These are phyloP conservation scores for Eurytoma californica DNA, from an alignment of 2,888 invertebrate genomes.

Conservation along the genomic window DNA sequence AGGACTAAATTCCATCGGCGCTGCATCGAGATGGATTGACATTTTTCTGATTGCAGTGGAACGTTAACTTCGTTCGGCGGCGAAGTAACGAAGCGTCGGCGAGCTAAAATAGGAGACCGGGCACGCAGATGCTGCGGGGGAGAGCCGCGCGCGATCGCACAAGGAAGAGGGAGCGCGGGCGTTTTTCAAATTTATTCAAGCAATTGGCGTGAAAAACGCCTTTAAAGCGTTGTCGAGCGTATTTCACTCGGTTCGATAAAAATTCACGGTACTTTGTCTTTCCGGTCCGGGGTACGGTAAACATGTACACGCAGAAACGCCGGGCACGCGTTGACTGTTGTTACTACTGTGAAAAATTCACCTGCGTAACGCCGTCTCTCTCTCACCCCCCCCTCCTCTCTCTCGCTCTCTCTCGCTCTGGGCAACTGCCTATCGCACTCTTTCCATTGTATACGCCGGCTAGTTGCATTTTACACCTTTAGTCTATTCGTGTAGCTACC, in stretches of 20 bases:
- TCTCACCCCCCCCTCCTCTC: too few species aligned
- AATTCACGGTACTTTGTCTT: constrained; percentile 54
- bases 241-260: constrained; percentile 54
- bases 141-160: background rate
- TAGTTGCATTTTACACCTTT: too few species aligned
- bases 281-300: background rate
- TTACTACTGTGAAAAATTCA: constrained; percentile 41
- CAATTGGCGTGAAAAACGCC: constrained; percentile 55
- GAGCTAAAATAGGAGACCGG: background rate
- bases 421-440: too few species aligned
- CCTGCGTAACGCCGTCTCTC: background rate
- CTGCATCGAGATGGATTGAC: background rate
- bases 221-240: constrained; percentile 54
- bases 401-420: too few species aligned
- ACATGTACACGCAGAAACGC: background rate
- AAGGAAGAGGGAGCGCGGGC: constrained; percentile 2
- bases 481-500: too few species aligned
- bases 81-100: constrained; percentile 13
- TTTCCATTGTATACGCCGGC: too few species aligned
- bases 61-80: constrained; percentile 1
- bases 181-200: constrained; percentile 55
- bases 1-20: too few species aligned
- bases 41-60: constrained; percentile 35
- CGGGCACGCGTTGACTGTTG: constrained; percentile 42
- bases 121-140: background rate